phyloP scores from a whole-genome alignment of 2,113 vertebrate genomes.

The Zingel zingel region DNA sequence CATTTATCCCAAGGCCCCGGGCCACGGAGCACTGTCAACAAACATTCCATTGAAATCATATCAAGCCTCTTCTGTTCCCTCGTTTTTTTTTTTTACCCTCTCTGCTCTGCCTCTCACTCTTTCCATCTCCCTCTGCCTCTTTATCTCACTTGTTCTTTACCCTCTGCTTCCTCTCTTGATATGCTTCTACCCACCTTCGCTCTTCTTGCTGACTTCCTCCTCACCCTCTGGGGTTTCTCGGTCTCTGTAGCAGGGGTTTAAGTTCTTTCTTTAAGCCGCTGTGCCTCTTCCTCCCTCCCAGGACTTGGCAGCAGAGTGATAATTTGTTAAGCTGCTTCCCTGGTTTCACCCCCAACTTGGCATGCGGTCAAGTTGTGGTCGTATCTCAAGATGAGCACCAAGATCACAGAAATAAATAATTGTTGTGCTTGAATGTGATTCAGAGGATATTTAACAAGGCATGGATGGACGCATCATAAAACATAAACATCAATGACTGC shows the following conservation, averaged over 20 bases:
- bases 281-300: slow-evolving; percentile 66
- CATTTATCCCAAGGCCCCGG: slow-evolving; percentile 93
- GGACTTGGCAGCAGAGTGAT: slow-evolving; percentile 69
- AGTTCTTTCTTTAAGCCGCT: slow-evolving; percentile 63
- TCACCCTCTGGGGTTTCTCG: slow-evolving; percentile 75
- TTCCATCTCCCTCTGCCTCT: slow-evolving; percentile 69
- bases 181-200: slow-evolving; percentile 69
- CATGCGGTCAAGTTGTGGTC: slow-evolving; percentile 65
- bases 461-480: slow-evolving; percentile 10
- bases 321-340: slow-evolving; percentile 77
- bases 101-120: slow-evolving; percentile 72
- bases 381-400: slow-evolving; percentile 56
- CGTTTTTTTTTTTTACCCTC: slow-evolving; percentile 72
- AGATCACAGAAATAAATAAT: slow-evolving; percentile 47
- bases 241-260: slow-evolving; percentile 66
- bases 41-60: slow-evolving; percentile 94
- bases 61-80: slow-evolving; percentile 91
- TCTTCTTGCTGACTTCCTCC: slow-evolving; percentile 62
- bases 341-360: slow-evolving; percentile 63
- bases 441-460: slow-evolving; percentile 26
- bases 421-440: slow-evolving; percentile 43
- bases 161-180: slow-evolving; percentile 64
- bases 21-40: slow-evolving; percentile 95
- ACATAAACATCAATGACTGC: slow-evolving; percentile 37
- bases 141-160: slow-evolving; percentile 68